Base-by-base conservation (phyloP, 2,113 vertebrate genomes). In the Mormyrus lacerda region DNA sequence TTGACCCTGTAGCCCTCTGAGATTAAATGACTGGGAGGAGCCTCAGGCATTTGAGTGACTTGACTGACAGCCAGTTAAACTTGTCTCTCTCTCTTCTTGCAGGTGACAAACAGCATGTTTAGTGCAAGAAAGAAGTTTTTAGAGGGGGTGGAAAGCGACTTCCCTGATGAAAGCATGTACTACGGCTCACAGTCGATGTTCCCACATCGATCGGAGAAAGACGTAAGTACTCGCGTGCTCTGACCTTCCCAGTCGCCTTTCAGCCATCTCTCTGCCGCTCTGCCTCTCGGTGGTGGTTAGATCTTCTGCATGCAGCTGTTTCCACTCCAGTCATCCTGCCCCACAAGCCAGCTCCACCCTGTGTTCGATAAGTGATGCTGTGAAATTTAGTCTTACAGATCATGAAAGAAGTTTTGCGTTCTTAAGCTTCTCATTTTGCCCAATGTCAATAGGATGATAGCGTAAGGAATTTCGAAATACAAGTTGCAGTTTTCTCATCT, bases 31-130 rank as follows among this genome's bases (percentile, higher is more conserved):
- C 44, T 7, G 61, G 39, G 39, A 44, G 42, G 24, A n/a, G 44
- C 35, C 87, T 11, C 31, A n/a, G 58, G 9, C 5, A 44, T 69
- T 7, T 47, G 35, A 31, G 13, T 87, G 35, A 87, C 35, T 69
- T 65, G 53, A 61, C 73, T 61, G 86, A 13, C 51, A 17, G 35
- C 86, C 21, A 84, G 44, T 90, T 53, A 90, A 90, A 83, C 86
- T 19, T n/a, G 9, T 88, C 47, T 90, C 53, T 8, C 92, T 89
- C 94, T 91, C 95, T 94, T 76, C n/a, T 87, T 69, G 91, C 93
- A 97, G 96, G 97, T 97, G 97, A 97, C 97, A 97, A 97, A 97
- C 96, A 97, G 97, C 96, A 97, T 97, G 97, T 97, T 97, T 96
- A 96, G 96, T 97, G 96, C 96, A 96, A 97, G 96, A 96, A 97